phyloP scores from a whole-genome alignment of 1,140 invertebrate species.

The silkworm (Bombyx mori) region ASM3026992v2 NC_085120.1:2675501-2676000 shows the following conservation, averaged over 20 bases:
- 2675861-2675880: too few species aligned
- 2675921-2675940: conserved; percentile 21
- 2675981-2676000: conserved; percentile 52
- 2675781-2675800: neutral
- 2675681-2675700: neutral
- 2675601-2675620: neutral
- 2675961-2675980: conserved; percentile 69
- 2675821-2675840: too few species aligned
- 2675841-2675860: too few species aligned
- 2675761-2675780: neutral
- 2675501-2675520: too few species aligned
- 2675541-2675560: too few species aligned
- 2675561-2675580: too few species aligned
- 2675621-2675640: conserved; percentile 20
- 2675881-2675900: too few species aligned
- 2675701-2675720: neutral
- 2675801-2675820: neutral
- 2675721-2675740: too few species aligned
- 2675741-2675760: too few species aligned
- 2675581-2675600: too few species aligned
- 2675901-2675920: too few species aligned
- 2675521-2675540: too few species aligned
- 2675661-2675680: neutral
- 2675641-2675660: conserved; percentile 37
- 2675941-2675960: conserved; percentile 47